Evolutionary conservation across 1,140 invertebrate genomes (phyloP).

Genomic region (Zaprionus taronus): DNA sequence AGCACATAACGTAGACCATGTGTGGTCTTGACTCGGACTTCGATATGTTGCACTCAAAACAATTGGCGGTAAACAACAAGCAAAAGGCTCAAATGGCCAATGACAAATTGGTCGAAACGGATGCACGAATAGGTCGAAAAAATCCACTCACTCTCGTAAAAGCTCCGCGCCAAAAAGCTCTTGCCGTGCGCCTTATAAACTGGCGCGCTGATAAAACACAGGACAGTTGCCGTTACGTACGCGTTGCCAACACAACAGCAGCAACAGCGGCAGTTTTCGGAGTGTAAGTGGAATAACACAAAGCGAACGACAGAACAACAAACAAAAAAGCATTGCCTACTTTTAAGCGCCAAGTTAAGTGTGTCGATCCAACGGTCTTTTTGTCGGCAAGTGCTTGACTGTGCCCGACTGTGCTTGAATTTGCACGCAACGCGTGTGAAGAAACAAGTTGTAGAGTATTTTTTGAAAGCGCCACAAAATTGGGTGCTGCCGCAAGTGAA

Average conservation of each 20-base stretch:
- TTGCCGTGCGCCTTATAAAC: constrained; percentile 59
- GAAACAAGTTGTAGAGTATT: constrained; percentile 27
- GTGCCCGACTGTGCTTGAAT: constrained; percentile 22
- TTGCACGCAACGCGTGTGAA: constrained; percentile 13
- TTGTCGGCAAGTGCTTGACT: constrained; percentile 58
- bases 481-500: constrained; percentile 15
- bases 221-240: constrained; percentile 73
- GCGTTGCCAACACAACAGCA: constrained; percentile 57
- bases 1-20: constrained; percentile 30
- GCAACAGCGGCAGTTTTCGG: constrained; percentile 15
- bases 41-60: constrained; percentile 71
- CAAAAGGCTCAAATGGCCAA: constrained; percentile 49
- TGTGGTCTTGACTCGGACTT: constrained; percentile 53
- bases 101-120: constrained; percentile 60
- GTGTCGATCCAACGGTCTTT: constrained; percentile 13
- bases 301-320: constrained; percentile 14
- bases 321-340: constrained; percentile 39
- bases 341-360: constrained; percentile 43
- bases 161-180: constrained; percentile 53
- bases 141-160: constrained; percentile 21
- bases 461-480: not conserved
- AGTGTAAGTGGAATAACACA: constrained; percentile 19
- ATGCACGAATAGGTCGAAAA: constrained; percentile 40
- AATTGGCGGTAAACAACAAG: constrained; percentile 62
- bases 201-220: constrained; percentile 62